These are phyloP conservation scores for Chesias legatella DNA, from an alignment of 2,888 invertebrate species.

Conservation along the genomic window DNA sequence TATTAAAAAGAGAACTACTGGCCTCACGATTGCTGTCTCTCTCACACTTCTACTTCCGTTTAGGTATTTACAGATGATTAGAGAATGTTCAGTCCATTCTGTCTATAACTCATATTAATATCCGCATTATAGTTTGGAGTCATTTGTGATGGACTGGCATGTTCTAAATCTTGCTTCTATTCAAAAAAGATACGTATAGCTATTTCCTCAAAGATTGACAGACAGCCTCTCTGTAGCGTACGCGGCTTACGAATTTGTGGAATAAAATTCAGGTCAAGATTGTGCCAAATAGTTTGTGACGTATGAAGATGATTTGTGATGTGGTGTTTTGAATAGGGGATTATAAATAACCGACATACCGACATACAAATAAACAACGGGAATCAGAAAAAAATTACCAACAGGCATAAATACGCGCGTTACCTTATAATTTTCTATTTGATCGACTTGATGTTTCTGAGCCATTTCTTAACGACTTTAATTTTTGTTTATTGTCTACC, in stretches of 20 bases:
- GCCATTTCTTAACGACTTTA: too few species aligned
- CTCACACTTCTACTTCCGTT: too few species aligned
- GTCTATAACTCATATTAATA: constrained; percentile 18
- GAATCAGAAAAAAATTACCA: not conserved
- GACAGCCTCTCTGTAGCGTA: constrained; percentile 30
- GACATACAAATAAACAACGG: too few species aligned
- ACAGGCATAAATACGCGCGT: too few species aligned
- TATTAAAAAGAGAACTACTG: too few species aligned
- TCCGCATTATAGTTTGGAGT: constrained; percentile 29
- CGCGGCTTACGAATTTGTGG: constrained; percentile 21
- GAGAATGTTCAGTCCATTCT: not conserved
- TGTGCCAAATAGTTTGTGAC: constrained; percentile 26
- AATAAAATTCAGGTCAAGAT: constrained; percentile 34
- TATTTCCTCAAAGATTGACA: constrained; percentile 23
- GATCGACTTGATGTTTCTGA: too few species aligned
- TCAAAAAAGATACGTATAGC: constrained; percentile 22
- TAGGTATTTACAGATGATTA: too few species aligned
- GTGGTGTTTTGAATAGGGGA: constrained; percentile 22
- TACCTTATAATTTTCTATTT: too few species aligned
- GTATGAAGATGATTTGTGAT: constrained; percentile 24
- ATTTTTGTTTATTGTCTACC: too few species aligned
- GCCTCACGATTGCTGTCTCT: too few species aligned
- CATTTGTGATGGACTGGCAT: constrained; percentile 28
- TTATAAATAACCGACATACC: constrained; percentile 16
- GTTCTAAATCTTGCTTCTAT: constrained; percentile 32